phyloP scores from a whole-genome alignment of 2,113 vertebrate genomes.

The Hemiprocne comata region DNA sequence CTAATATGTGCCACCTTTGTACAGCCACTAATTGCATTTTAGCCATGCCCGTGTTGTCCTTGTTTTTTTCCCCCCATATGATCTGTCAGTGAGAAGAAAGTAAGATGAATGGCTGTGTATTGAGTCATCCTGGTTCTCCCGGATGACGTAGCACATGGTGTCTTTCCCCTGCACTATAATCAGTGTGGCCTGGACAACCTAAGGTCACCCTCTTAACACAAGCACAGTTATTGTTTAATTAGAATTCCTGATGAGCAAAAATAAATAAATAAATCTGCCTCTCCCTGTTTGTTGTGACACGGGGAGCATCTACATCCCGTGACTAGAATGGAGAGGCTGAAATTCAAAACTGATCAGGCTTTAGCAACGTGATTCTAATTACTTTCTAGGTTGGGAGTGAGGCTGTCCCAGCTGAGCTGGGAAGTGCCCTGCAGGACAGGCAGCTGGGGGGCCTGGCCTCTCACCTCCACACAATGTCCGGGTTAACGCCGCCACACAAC shows the following conservation, averaged over 20 bases:
- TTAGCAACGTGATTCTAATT: neutral
- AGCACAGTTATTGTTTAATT: neutral
- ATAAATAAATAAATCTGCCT: neutral
- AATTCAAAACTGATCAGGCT: neutral
- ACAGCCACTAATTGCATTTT: neutral
- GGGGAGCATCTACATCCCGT: neutral
- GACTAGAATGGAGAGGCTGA: neutral
- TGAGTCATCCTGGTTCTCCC: constrained; percentile 7
- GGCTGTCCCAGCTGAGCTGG: neutral
- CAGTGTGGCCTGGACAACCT: neutral
- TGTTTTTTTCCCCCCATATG: neutral
- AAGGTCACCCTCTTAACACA: neutral
- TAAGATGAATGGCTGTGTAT: neutral
- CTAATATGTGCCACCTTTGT: neutral
- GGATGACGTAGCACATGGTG: neutral
- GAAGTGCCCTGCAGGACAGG: rapidly evolving
- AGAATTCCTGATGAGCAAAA: neutral
- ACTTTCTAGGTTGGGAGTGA: neutral
- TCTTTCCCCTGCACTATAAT: neutral
- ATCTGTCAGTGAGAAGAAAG: constrained; percentile 6
- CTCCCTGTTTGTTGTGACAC: neutral
- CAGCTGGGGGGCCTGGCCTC: neutral
- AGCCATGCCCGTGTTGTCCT: neutral
- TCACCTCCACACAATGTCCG: neutral
- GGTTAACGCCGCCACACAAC: rapidly evolving